Base-by-base conservation (phyloP, 2,113 vertebrate genomes). In the Vicugna pacos region DNA sequence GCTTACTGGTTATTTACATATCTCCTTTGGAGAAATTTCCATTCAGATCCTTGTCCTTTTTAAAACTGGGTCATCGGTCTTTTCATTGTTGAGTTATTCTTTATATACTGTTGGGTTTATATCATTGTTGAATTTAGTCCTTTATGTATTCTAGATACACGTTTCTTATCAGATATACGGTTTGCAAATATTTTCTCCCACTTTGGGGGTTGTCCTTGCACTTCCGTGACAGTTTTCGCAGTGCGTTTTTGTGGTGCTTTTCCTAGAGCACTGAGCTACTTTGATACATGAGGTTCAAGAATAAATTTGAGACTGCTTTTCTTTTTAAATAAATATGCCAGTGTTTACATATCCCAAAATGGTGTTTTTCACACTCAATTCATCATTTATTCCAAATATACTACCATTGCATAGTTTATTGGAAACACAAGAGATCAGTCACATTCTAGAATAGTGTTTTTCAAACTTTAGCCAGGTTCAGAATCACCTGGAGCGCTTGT, bases 301-400 rank as follows among this genome's bases (percentile, higher is more conserved):
- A 46, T 60, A 65, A 95, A 42, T 28, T 65, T 75, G 86, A 87
- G 38, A 54, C 20, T 54, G 19, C 42, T 58, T 14, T 91, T 80
- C 28, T 65, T 93, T 62, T 70, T 86, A 93, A 93, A 85, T n/a
- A 76, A 84, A 56, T 77, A 56, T 56, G 12, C 28, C 58, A 42
- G 19, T 1, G 89, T 65, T 85, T 85, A 50, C 32, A 83, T 52
- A 60, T 54, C 24, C 30, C 7, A 64, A 89, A 60, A 46, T 7
- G 20, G 28, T 89, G n/a, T 64, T 79, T 62, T 65, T 26, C 11
- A 28, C 67, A n/a, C 3, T 11, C 38, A 67, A 15, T n/a, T 67
- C 22, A 30, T 85, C 32, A 69, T 38, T 81, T n/a, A 60, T 91
- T 91, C 17, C 22, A 69, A n/a, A 58, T 89, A 81, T 46, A 56